Evolutionary conservation across 2,113 vertebrate species (phyloP).

Genomic region (Ia io): DNA sequence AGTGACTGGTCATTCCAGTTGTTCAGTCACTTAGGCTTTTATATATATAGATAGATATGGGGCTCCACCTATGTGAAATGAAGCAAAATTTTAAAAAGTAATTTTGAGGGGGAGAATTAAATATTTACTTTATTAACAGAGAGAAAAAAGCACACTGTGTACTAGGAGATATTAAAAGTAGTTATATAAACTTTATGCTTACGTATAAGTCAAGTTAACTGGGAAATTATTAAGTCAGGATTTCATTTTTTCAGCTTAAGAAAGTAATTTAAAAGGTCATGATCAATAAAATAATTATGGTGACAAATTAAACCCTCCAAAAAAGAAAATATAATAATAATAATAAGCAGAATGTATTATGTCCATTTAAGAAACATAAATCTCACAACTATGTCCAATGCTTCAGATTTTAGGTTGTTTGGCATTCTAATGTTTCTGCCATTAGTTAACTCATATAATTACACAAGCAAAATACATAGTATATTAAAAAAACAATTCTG

Average conservation of each 20-base stretch:
- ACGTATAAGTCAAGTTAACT: background rate
- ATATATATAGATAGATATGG: background rate
- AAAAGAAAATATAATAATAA: conserved; percentile 11
- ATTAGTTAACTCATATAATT: background rate
- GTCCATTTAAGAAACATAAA: conserved; percentile 7
- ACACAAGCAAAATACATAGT: background rate
- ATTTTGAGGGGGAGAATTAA: background rate
- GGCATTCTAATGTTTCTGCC: background rate
- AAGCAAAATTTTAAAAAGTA: background rate
- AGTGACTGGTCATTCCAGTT: too few relatives aligned
- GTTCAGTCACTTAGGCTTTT: too few relatives aligned
- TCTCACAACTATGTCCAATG: conserved; percentile 6
- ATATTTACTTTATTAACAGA: conserved; percentile 33
- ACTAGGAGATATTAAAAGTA: background rate
- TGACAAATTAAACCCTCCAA: background rate
- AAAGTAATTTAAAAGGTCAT: background rate
- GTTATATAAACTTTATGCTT: background rate
- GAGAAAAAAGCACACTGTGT: background rate
- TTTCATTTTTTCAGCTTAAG: background rate
- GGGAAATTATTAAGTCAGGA: background rate
- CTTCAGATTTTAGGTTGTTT: background rate
- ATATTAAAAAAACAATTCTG: conserved; percentile 8
- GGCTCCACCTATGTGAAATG: background rate
- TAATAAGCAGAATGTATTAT: background rate
- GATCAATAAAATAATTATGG: background rate